phyloP scores from a whole-genome alignment of 2,888 invertebrate genomes.

The Acrobasis repandana region DNA sequence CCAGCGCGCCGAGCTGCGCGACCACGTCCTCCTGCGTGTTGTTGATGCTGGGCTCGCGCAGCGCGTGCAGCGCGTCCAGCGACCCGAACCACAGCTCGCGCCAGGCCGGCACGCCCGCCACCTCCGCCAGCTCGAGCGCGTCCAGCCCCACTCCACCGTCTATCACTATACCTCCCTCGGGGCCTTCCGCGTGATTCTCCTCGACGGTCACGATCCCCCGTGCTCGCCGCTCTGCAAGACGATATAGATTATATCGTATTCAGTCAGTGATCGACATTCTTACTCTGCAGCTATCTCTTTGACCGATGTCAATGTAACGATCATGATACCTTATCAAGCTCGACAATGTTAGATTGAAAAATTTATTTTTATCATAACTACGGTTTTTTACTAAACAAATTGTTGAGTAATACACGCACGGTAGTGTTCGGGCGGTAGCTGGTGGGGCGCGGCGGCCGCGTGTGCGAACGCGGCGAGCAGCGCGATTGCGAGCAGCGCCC shows the following conservation, averaged over 20 bases:
- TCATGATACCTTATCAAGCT: no score
- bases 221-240: constrained; percentile 4
- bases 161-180: constrained; percentile 28
- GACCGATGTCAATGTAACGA: no score
- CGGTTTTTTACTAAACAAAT: no score
- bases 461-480: constrained; percentile 38
- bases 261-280: no score
- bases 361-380: no score
- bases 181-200: constrained; percentile 29
- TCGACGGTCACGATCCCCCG: constrained; percentile 17
- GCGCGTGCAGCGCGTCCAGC: constrained; percentile 60
- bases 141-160: constrained; percentile 33
- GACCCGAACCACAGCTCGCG: constrained; percentile 84
- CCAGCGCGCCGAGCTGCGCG: constrained; percentile 89
- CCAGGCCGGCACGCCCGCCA: constrained; percentile 80
- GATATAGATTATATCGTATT: neutral
- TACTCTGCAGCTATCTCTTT: no score
- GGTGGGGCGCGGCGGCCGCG: constrained; percentile 39
- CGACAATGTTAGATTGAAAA: no score
- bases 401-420: constrained; percentile 22
- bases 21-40: constrained; percentile 89
- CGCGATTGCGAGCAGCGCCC: constrained; percentile 5
- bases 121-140: constrained; percentile 45
- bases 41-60: constrained; percentile 83
- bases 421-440: constrained; percentile 23